These are phyloP conservation scores for Xyrauchen texanus DNA, from an alignment of 2,113 vertebrate genomes.

Conservation along the genomic window DNA sequence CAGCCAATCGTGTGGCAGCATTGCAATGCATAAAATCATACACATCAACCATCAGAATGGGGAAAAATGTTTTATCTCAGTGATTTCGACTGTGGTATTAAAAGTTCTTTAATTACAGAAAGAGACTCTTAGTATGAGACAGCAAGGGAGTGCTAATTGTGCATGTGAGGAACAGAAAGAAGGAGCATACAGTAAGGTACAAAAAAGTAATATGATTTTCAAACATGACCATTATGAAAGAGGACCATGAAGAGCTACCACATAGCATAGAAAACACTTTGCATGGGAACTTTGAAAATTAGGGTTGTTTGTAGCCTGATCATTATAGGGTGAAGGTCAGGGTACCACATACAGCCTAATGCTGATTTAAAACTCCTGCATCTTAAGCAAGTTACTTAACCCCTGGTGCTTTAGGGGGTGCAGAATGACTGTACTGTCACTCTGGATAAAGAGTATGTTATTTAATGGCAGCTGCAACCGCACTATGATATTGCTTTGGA, in stretches of 20 bases:
- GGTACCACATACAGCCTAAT: too few species aligned
- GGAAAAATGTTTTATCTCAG: too few species aligned
- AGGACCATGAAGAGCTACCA: neutral
- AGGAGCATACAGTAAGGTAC: neutral
- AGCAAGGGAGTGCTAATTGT: conserved; percentile 17
- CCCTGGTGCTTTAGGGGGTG: neutral
- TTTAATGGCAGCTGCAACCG: neutral
- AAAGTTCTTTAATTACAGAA: conserved; percentile 31
- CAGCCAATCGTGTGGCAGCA: too few species aligned
- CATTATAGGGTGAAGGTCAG: too few species aligned
- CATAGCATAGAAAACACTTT: neutral
- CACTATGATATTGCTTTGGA: neutral
- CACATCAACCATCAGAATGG: too few species aligned
- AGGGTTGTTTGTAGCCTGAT: neutral
- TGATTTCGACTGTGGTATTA: neutral
- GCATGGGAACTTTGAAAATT: neutral
- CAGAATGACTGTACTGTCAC: too few species aligned
- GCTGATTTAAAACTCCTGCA: neutral
- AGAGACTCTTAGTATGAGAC: conserved; percentile 2
- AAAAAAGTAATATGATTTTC: neutral
- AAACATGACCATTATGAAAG: neutral
- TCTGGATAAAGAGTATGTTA: neutral
- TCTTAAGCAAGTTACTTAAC: neutral
- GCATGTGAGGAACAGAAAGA: neutral
- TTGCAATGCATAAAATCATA: too few species aligned